phyloP scores from a whole-genome alignment of 2,888 invertebrate genomes.

The Philonicus albiceps region DNA sequence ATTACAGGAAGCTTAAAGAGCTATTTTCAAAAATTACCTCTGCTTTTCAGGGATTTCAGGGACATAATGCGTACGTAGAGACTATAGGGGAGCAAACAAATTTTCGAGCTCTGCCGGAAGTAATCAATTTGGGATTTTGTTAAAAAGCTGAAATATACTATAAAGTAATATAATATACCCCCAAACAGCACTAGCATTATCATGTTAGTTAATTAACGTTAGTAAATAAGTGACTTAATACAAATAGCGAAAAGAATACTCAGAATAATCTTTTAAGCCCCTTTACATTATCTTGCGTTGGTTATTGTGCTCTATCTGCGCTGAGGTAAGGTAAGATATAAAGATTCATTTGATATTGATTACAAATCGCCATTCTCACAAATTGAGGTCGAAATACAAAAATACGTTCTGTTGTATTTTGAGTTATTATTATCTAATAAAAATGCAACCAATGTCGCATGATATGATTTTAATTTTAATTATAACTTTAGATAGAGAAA shows the following conservation, averaged over 20 bases:
- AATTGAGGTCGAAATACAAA: neutral
- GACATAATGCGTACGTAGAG: neutral
- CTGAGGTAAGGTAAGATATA: neutral
- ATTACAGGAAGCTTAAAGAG: neutral
- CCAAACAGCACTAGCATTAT: neutral
- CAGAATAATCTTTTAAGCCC: neutral
- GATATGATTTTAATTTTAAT: neutral
- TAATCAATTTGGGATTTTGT: neutral
- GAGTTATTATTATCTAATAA: neutral
- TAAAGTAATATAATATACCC: neutral
- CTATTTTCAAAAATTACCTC: neutral
- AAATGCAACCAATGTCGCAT: neutral
- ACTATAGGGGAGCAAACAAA: neutral
- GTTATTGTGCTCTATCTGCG: neutral
- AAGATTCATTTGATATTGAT: neutral
- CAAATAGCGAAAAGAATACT: neutral
- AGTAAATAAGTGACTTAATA: neutral
- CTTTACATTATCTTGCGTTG: neutral
- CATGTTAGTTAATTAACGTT: neutral
- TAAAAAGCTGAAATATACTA: neutral
- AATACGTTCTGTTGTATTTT: neutral
- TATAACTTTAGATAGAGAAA: neutral
- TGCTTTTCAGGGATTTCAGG: neutral
- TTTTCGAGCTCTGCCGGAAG: neutral
- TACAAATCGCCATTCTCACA: neutral